A percentile compares a stretch with the other conserved stretches of the same genome.
Conservation (phyloP, 1,140 invertebrate genomes). For the Proctacanthus coquilletti region DNA sequence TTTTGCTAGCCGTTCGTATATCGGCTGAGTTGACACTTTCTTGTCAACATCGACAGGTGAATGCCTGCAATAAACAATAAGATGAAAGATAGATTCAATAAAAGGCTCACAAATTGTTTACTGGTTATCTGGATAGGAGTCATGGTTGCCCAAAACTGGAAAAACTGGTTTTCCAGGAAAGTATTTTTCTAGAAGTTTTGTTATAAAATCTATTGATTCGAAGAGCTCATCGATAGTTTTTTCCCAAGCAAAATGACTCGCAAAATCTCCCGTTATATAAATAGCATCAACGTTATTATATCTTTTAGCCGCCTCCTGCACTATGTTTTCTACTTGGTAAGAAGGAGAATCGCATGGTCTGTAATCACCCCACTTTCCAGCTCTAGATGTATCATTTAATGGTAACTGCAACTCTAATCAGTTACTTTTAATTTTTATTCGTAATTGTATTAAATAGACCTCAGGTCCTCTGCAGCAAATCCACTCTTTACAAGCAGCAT, state of each 20-base stretch:
- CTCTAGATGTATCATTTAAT: constrained; percentile 14
- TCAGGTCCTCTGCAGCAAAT: constrained; percentile 42
- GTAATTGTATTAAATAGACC: background rate
- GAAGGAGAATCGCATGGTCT: constrained; percentile 50
- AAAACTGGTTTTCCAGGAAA: constrained; percentile 47
- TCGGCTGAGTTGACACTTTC: too few relatives aligned
- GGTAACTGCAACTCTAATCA: background rate
- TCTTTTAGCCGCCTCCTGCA: constrained; percentile 33
- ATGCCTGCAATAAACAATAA: too few relatives aligned
- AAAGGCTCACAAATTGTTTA: too few relatives aligned
- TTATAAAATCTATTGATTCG: constrained; percentile 36
- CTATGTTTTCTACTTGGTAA: constrained; percentile 39
- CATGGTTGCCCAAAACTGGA: constrained; percentile 69
- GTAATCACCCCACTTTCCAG: constrained; percentile 60
- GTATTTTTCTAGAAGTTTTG: constrained; percentile 36
- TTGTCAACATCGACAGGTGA: too few relatives aligned
- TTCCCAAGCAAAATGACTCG: constrained; percentile 65
- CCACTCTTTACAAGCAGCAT: constrained; percentile 49
- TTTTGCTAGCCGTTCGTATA: too few relatives aligned
- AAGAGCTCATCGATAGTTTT: constrained; percentile 46
- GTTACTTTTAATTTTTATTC: background rate
- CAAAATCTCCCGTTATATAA: constrained; percentile 66
- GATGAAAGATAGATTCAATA: too few relatives aligned
- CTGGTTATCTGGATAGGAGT: constrained; percentile 66
- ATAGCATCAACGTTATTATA: constrained; percentile 50